Percentiles rank a stretch among this genome's conserved stretches.
These are phyloP conservation scores for Nymphalis polychloros DNA, from an alignment of 2,888 invertebrate genomes.

Conservation along the genomic window DNA sequence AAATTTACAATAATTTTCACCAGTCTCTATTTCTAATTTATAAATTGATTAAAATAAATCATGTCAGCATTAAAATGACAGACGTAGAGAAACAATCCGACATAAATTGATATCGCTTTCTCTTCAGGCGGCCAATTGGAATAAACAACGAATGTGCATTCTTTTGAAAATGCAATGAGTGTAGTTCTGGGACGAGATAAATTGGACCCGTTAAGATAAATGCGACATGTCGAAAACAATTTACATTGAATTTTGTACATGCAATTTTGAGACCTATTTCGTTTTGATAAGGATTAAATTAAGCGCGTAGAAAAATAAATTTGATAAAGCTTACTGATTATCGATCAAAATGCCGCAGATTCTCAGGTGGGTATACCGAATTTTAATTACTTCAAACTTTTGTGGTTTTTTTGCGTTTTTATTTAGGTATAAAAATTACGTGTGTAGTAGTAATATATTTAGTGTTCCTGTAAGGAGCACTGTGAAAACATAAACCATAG, in stretches of 20 bases:
- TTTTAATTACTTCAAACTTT: not conserved
- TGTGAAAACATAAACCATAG: no score
- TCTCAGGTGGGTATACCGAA: not conserved
- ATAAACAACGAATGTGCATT: slow-evolving; percentile 33
- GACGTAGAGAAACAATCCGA: slow-evolving; percentile 24
- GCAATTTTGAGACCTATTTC: not conserved
- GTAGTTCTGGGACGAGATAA: slow-evolving; percentile 25
- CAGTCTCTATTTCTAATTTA: not conserved
- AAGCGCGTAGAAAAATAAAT: not conserved
- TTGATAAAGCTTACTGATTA: not conserved
- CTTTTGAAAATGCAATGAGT: slow-evolving; percentile 25
- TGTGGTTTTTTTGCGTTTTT: no score
- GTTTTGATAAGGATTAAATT: not conserved
- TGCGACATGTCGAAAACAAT: slow-evolving; percentile 2
- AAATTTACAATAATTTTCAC: not conserved
- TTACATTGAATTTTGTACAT: not conserved
- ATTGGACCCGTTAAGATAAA: slow-evolving; percentile 32
- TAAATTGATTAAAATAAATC: slow-evolving; percentile 26
- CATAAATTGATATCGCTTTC: slow-evolving; percentile 36
- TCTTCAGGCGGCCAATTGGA: slow-evolving; percentile 29
- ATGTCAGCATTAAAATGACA: slow-evolving; percentile 25
- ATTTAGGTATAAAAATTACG: no score
- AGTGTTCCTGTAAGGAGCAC: no score
- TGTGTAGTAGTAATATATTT: no score
- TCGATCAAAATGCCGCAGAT: slow-evolving; percentile 1